Evolutionary conservation across 2,113 vertebrate genomes (phyloP), one percentile per base, ranked within the genome.

Genomic region (Poeciliopsis retropinna): DNA sequence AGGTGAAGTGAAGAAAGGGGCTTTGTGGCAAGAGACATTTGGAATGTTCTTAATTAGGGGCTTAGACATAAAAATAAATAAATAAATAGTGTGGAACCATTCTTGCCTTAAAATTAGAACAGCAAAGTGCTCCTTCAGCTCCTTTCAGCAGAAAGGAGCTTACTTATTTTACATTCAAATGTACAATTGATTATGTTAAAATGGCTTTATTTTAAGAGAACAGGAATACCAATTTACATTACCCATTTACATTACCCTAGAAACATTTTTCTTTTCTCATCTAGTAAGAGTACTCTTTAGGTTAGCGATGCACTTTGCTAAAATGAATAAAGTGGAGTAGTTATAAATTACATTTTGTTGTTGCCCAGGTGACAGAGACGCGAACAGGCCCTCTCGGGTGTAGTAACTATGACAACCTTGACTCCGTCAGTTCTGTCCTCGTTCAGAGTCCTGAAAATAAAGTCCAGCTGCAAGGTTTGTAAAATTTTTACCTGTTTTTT

Each of bases 351-450:
- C 13, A 28, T 31, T 66, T 81, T 79, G 77, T 27, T 90, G 87
- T 93, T 92, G 64, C 85, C 84, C 93, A 99, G 98, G 98, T 99
- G 89, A 99, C 97, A 73, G 98, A 99, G 94, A 99, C 97, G 0
- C 94, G 97, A 84, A 99, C 97, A 0, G 98, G 98, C 82, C 98
- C 98, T 73, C 97, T 99, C 32, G 98, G 98, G 93, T 99, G 98
- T 95, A 99, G 97, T 97, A 99, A 98, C 95, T 99, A 99, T 96
- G 98, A 99, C 96, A 99, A 99, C 96, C 96, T 99, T 85, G 97
- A 99, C 94, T 98, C 97, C 51, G 98, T 99, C 83, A 99, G 97
- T 93, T 99, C 98, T 27, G 98, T 99, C 83, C 94, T 99, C 92
- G 97, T 99, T 85, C 98, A 99, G 93, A 99, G 97, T 92, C 97